A percentile compares a stretch with the other conserved stretches of the same genome.
These are phyloP conservation scores for Rhinogobius similis DNA, from an alignment of 2,113 vertebrate species.

Conservation along the genomic window DNA sequence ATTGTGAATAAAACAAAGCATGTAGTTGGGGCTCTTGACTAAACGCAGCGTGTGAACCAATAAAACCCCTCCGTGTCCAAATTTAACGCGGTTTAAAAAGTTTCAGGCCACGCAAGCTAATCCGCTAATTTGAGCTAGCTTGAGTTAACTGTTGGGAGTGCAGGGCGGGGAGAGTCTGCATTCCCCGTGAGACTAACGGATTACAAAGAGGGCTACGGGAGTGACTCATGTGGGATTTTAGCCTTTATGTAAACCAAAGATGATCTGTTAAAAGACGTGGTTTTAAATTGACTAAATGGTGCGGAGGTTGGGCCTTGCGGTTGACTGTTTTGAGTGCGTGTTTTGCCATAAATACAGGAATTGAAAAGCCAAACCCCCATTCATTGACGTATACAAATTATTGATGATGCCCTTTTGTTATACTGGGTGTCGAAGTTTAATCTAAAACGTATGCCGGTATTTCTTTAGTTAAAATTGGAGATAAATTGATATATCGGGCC, in stretches of 20 bases:
- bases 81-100: not conserved
- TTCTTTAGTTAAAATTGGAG: too few relatives aligned
- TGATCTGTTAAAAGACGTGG: not conserved
- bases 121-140: slow-evolving; percentile 11
- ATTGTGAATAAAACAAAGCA: not conserved
- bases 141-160: not conserved
- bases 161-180: slow-evolving; percentile 43
- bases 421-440: too few relatives aligned
- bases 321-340: not conserved
- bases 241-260: not conserved
- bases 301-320: not conserved
- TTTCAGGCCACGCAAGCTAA: not conserved
- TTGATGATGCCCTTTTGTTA: too few relatives aligned
- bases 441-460: too few relatives aligned
- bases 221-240: not conserved
- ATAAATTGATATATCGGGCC: too few relatives aligned
- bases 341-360: not conserved
- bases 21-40: accelerated
- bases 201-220: not conserved
- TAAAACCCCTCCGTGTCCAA: accelerated
- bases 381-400: not conserved
- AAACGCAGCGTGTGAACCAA: too few relatives aligned
- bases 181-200: not conserved
- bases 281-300: not conserved
- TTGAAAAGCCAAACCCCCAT: not conserved